Evolutionary conservation across 92 coral and sea anemone genomes (phyloP), one percentile per base, ranked within the genome.

Genomic region (Metridium senile): DNA sequence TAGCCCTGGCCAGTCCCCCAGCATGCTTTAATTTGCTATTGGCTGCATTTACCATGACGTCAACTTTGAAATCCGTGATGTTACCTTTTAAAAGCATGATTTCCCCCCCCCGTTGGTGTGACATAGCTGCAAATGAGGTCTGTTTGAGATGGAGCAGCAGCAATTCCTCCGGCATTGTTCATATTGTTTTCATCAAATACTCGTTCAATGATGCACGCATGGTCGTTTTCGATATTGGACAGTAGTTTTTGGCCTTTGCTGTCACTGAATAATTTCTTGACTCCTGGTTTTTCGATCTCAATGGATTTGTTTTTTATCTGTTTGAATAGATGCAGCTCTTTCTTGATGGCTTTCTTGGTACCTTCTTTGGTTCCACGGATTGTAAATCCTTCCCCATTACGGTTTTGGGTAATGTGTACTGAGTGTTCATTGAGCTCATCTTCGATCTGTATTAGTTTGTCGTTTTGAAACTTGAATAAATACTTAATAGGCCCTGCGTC

Each of bases 41-140:
- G n/a, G 97, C 90, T 56, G 90, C 90, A 31, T 85, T 92, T n/a
- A 92, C 97, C 53, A 92, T 89, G 16, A 83, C 89, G 29, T 92
- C 93, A 20, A 75, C 85, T 25, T 47, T 34, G 13, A 87, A 86
- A 30, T 89, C 72, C n/a, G 93, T 89, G 52, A 92, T 79, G 72
- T 85, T 83, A 31, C 89, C 97, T 68, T 86, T 74, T 54, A 64
- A 79, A 7, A 90, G 82, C 1, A 61, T 19, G 39, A 89, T 68
- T 11, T 19, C 86, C 68, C 82, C 77, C n/a, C 9, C 76, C 77
- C 6, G 69, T 66, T 34, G 78, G 69, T 30, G 87, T 62, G 20
- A 62, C 66, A 64, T 68, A 69, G 22, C 72, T 70, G 35, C 74
- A 76, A 54, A 71, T 52, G 2, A 1, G 25, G 18, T 71, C 6